phyloP scores from a whole-genome alignment of 1,140 invertebrate genomes.

The Euglossa dilemma region DNA sequence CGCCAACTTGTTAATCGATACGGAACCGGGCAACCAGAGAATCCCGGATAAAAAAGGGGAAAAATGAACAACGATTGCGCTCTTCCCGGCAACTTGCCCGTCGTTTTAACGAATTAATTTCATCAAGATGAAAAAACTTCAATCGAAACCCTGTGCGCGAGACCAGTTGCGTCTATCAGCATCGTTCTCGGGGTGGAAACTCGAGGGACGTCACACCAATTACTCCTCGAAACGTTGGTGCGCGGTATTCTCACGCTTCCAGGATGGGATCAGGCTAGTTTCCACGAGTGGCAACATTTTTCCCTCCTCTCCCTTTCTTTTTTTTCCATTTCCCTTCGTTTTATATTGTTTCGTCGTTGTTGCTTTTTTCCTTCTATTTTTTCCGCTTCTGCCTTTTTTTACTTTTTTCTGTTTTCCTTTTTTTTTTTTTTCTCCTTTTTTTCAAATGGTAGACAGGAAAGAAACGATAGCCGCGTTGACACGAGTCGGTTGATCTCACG shows the following conservation, averaged over 20 bases:
- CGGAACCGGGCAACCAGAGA: too few species aligned
- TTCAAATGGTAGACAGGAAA: neutral
- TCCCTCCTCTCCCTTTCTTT: too few species aligned
- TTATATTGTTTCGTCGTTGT: too few species aligned
- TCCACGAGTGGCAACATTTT: neutral
- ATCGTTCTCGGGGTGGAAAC: neutral
- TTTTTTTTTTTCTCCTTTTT: too few species aligned
- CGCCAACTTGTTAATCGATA: slow-evolving; percentile 6
- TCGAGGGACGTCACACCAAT: slow-evolving; percentile 5
- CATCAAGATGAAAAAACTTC: neutral
- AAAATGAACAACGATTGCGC: neutral
- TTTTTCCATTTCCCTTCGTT: neutral
- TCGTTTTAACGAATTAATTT: slow-evolving; percentile 11
- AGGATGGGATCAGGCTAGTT: neutral
- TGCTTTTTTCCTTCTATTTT: neutral
- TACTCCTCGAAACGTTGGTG: neutral
- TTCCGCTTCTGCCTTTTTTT: too few species aligned
- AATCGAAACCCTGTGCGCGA: neutral
- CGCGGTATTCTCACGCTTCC: neutral
- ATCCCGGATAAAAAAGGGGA: neutral
- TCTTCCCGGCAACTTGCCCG: neutral
- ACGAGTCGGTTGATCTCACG: slow-evolving; percentile 48
- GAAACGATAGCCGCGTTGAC: slow-evolving; percentile 26
- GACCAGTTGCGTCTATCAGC: slow-evolving; percentile 1
- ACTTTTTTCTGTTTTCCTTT: neutral